phyloP scores from a whole-genome alignment of 1,140 invertebrate species.

The Melipona quadrifasciata region DNA sequence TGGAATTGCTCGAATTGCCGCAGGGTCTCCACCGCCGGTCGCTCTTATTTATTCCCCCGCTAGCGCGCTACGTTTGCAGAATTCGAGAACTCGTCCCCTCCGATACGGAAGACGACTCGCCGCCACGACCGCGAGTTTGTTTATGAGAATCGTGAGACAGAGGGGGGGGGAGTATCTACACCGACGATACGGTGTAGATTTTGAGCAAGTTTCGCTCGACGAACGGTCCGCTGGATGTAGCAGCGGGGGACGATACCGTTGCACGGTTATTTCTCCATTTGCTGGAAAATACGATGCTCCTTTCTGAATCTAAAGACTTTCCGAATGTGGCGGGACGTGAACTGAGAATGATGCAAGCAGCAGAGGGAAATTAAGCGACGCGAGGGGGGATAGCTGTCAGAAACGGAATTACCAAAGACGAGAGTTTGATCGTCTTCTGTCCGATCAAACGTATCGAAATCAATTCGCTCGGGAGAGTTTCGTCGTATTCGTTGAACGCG shows the following conservation, averaged over 20 bases:
- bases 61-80: constrained; percentile 52
- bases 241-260: not conserved
- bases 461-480: constrained; percentile 37
- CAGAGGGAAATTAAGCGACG: too few species aligned
- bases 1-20: constrained; percentile 55
- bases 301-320: not conserved
- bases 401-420: not conserved
- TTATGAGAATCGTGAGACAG: constrained; percentile 74
- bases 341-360: not conserved
- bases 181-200: not conserved
- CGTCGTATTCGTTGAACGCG: constrained; percentile 62
- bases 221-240: not conserved
- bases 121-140: constrained; percentile 64
- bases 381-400: not conserved
- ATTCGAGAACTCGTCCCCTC: constrained; percentile 57
- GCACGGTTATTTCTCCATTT: not conserved
- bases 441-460: not conserved
- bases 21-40: not conserved
- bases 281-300: not conserved
- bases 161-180: constrained; percentile 70
- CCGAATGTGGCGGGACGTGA: too few species aligned
- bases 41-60: constrained; percentile 60
- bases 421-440: too few species aligned
- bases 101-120: constrained; percentile 57
- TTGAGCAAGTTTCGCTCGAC: not conserved